Base-by-base conservation (phyloP, 1,140 invertebrate genomes). In the Rhopalosiphum padi region DNA sequence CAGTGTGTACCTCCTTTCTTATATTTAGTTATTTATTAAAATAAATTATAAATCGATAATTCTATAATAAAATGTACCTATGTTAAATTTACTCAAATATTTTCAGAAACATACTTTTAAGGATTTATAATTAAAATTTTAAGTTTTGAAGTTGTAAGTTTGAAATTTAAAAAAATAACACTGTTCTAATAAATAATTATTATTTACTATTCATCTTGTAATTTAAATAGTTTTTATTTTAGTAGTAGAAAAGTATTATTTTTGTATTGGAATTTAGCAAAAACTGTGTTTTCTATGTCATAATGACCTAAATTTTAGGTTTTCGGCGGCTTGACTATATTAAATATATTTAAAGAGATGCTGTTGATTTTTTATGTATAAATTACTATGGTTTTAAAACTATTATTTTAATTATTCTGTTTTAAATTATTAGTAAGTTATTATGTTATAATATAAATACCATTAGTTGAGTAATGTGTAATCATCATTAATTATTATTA, bases 381-480 rank as follows among this genome's bases (percentile, higher is more conserved):
- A 11, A 68, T 68, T 5, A 68, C 60, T n/a, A n/a, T n/a, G 60
- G 5, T 68, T n/a, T 68, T 68, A 30, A 68, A 55, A 68, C 25
- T 30, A 68, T 68, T 68, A n/a, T 30, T n/a, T 68, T 68, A 68
- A 68, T 68, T 68, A 68, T 68, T 68, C 30, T n/a, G 60, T n/a
- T 68, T 68, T n/a, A 68, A n/a, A 68, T n/a, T n/a, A 68, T 68
- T 68, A 68, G 30, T n/a, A n/a, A 68, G 60, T 68, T n/a, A 68
- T 68, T 68, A n/a, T 68, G 15, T 68, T 68, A 68, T 15, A 68
- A n/a, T n/a, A 68, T 68, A 68, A 68, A n/a, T 68, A 68, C 30
- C 15, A 68, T 68, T 68, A n/a, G 30, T n/a, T 68, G 15, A 4
- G 18, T 68, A 68, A 68, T 5, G 15, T 68, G 3, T n/a, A 68